Percentiles rank a stretch among this genome's conserved stretches.
Evolutionary conservation across 2,888 invertebrate genomes (phyloP).

Genomic region (Lasioglossum malachurum): DNA sequence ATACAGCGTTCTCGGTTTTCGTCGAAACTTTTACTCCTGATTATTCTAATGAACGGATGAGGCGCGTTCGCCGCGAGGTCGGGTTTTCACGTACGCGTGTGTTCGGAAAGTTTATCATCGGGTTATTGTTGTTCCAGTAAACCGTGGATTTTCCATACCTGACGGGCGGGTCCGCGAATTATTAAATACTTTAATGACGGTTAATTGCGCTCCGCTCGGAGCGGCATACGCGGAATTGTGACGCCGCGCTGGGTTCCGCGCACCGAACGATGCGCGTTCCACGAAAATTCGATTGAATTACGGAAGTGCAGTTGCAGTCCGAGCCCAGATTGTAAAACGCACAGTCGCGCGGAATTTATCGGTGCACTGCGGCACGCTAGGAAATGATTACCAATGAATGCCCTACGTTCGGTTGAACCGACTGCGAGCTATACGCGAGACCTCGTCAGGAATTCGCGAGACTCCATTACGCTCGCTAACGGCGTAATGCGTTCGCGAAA

Average conservation of each 20-base stretch:
- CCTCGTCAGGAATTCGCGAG: background rate
- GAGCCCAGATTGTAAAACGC: background rate
- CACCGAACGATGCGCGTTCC: background rate
- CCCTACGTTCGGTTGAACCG: background rate
- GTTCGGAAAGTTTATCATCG: background rate
- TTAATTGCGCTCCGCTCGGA: background rate
- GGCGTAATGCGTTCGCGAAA: background rate
- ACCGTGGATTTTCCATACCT: background rate
- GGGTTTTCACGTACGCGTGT: background rate
- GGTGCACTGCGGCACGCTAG: background rate
- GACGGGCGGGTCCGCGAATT: background rate
- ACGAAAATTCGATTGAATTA: background rate
- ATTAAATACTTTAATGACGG: slow-evolving; percentile 3
- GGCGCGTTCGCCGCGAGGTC: background rate
- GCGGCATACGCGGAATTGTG: background rate
- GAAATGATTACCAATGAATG: background rate
- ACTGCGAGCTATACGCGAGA: background rate
- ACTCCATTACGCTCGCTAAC: background rate
- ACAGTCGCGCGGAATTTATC: background rate
- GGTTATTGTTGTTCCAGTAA: background rate
- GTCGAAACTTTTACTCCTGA: background rate
- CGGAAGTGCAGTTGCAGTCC: background rate
- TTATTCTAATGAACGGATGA: background rate
- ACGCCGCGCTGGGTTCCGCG: background rate
- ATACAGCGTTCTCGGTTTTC: background rate